Evolutionary conservation across 2,113 vertebrate species (phyloP), one percentile per base, ranked within the genome.

Genomic region (Phalacrocorax brasilianus): DNA sequence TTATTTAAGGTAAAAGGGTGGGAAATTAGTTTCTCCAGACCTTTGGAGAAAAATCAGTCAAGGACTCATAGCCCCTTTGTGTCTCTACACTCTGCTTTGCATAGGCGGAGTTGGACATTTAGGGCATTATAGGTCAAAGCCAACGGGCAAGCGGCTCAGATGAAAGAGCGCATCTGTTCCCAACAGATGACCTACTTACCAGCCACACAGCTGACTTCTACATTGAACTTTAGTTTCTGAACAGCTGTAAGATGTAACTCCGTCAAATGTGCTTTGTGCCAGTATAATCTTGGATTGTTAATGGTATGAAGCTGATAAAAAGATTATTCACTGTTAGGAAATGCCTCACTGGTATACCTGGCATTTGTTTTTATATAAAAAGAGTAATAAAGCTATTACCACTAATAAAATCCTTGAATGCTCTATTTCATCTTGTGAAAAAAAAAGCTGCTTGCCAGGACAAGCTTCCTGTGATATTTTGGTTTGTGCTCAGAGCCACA

Each of bases 131-230:
- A 80, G 24, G 62, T 82, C 53, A 73, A 75, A 94, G 33, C 49
- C 4, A 59, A 45, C 24, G 44, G 35, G 68, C 58, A 91, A 72
- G 66, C 82, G 76, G 32, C 45, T 53, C 78, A 85, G 85, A 85
- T 79, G 75, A 79, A 79, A 63, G 77, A 73, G 82, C 85, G 83
- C 94, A 94, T 90, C 95, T 95, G 88, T 52, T 93, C 71, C 66
- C 19, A 35, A 0, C 71, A 72, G 88, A 63, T 94, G 92, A 97
- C 85, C 94, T 97, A 80, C 58, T 93, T 94, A 65, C 21, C 71
- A 90, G 45, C 24, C 53, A 49, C 58, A 76, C 32, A 47, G 91
- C 92, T 85, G 65, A 75, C 35, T 85, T 63, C 70, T 52, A 0
- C 30, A 40, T 3, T 2, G 4, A 81, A 90, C 71, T 76, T 33